phyloP scores from a whole-genome alignment of 2,113 vertebrate genomes.

The Saguinus midas region DNA sequence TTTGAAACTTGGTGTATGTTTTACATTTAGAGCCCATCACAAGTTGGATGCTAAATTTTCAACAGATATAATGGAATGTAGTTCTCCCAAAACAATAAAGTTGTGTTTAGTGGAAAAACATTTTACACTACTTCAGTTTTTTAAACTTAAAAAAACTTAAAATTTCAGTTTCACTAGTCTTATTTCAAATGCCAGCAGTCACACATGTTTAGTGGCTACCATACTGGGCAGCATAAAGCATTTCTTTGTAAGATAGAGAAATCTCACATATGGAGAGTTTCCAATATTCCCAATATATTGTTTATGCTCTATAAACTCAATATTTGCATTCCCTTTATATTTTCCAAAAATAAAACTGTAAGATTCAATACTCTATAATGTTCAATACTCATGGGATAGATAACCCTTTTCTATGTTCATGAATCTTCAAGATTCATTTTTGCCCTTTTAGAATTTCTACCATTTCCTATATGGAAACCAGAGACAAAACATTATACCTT shows the following conservation, averaged over 20 bases:
- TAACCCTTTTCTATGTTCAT: neutral
- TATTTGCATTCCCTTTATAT: neutral
- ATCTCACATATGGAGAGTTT: neutral
- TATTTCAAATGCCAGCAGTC: neutral
- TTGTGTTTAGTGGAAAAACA: neutral
- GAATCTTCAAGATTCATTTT: slow-evolving; percentile 21
- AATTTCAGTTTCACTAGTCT: neutral
- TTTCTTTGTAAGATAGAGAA: neutral
- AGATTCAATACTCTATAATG: neutral
- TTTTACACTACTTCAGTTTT: neutral
- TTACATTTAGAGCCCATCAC: neutral
- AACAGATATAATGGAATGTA: neutral
- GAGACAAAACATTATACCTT: neutral
- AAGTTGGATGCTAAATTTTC: slow-evolving; percentile 29
- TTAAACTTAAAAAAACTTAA: slow-evolving; percentile 4
- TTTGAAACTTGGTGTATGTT: neutral
- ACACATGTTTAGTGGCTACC: neutral
- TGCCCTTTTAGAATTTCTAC: neutral
- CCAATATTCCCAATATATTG: neutral
- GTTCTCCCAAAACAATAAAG: slow-evolving; percentile 17
- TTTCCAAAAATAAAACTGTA: neutral
- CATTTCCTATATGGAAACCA: neutral
- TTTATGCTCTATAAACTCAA: neutral
- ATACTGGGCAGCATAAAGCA: neutral
- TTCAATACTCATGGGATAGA: neutral